Conservation (phyloP, 2,797 vertebrate species). For the Sebastes dallii region DNA sequence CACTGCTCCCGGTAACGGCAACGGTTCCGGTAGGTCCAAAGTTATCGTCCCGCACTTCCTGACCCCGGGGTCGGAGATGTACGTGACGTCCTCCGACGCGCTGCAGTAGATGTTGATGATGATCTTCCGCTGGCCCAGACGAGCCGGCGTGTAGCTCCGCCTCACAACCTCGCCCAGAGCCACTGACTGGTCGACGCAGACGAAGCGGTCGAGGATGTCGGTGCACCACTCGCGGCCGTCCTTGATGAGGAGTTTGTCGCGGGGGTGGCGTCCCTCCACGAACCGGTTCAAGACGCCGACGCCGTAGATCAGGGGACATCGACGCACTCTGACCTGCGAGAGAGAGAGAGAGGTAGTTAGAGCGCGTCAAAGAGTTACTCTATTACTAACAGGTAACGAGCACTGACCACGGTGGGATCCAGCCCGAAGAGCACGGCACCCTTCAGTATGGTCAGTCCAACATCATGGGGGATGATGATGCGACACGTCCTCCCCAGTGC, state of each 20-base stretch:
- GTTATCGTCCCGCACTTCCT: constrained; percentile 93
- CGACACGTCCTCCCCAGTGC: constrained; percentile 87
- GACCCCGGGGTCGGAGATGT: constrained; percentile 92
- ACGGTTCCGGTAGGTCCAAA: constrained; percentile 85
- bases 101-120: constrained; percentile 98
- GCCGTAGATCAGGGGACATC: constrained; percentile 93
- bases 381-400: background rate
- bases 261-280: constrained; percentile 89
- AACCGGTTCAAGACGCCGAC: constrained; percentile 95
- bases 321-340: constrained; percentile 85
- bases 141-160: constrained; percentile 93
- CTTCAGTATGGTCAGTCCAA: constrained; percentile 96
- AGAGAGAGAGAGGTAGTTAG: background rate
- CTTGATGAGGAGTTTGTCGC: constrained; percentile 92
- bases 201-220: constrained; percentile 94
- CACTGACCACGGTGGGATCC: constrained; percentile 89
- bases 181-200: constrained; percentile 93
- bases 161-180: constrained; percentile 92
- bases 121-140: constrained; percentile 90
- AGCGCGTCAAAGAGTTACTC: rapidly evolving
- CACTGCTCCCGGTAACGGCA: constrained; percentile 42
- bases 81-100: constrained; percentile 85
- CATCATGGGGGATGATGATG: constrained; percentile 94
- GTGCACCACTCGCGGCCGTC: constrained; percentile 96
- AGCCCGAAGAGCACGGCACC: constrained; percentile 95